Evolutionary conservation across 2,797 vertebrate genomes (phyloP), one percentile per base, ranked within the genome.

Genomic region (Hipposideros larvatus): DNA sequence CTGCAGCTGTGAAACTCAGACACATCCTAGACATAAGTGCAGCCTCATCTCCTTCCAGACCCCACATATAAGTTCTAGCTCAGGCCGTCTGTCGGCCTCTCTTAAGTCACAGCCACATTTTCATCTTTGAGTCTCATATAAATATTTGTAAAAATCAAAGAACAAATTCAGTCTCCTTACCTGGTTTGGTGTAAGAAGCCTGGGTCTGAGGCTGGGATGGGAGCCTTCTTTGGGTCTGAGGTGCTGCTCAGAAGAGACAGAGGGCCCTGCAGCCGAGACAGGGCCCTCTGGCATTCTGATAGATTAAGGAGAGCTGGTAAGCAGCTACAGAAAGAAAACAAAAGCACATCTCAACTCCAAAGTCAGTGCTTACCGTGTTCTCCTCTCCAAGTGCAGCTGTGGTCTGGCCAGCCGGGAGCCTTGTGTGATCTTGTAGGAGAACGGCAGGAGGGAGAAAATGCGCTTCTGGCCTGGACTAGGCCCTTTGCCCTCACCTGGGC

Each of bases 401-500:
- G 78, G 78, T 82, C 95, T 91, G 95, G 87, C 74, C 70, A 61
- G 80, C 51, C 59, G 41, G 93, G 91, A 96, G 93, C 90, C 95
- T 65, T 19, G 16, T 8, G 51, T 8, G 59, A 68, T 86, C 89
- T 66, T 34, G 0, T 16, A 0, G 4, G 92, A 92, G 92, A 75
- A 92, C 59, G 2, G 6, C 34, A 21, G 41, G 51, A 63, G 41
- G 2, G 11, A 91, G 79, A 43, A 24, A 90, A 84, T 84, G 87
- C 71, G 89, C 65, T 46, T 24, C 87, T 63, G 63, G 88, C 94
- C 77, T 18, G 66, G 94, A 61, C 71, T 55, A 80, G 68, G 96
- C 96, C 97, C 93, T 82, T 78, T 73, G 93, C 95, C 97, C 96
- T 97, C 90, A 97, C 95, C 96, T 96, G 96, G 75, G 93, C 97